Evolutionary conservation across 2,113 vertebrate genomes (phyloP).

Genomic region (Oryzias melastigma): DNA sequence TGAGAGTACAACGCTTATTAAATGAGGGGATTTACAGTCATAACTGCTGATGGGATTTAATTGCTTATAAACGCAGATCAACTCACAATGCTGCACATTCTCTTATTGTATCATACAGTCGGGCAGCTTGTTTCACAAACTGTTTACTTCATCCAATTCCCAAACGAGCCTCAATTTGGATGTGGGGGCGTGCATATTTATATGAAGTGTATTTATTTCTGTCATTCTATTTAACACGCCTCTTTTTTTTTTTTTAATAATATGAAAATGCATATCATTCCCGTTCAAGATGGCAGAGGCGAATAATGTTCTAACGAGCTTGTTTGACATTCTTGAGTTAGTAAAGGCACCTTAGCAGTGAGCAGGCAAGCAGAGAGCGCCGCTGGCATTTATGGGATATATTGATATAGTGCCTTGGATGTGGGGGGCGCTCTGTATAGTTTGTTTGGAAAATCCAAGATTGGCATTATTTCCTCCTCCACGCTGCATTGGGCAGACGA

Average conservation of each 20-base stretch:
- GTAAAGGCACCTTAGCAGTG: slow-evolving; percentile 50
- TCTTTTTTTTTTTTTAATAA: slow-evolving; percentile 49
- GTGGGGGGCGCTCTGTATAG: slow-evolving; percentile 55
- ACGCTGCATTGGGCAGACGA: slow-evolving; percentile 35
- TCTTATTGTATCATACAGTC: slow-evolving; percentile 42
- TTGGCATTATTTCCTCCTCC: slow-evolving; percentile 12
- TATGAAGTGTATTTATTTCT: slow-evolving; percentile 75
- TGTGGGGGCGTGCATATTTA: slow-evolving; percentile 69
- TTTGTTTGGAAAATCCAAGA: slow-evolving; percentile 11
- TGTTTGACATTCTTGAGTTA: slow-evolving; percentile 30
- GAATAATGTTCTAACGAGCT: slow-evolving; percentile 14
- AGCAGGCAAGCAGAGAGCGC: slow-evolving; percentile 37
- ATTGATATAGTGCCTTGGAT: slow-evolving; percentile 69
- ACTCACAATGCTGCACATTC: slow-evolving; percentile 38
- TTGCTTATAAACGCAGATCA: slow-evolving; percentile 44
- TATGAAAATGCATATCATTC: slow-evolving; percentile 49
- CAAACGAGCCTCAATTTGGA: slow-evolving; percentile 54
- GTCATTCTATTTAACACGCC: slow-evolving; percentile 65
- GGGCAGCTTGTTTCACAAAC: slow-evolving; percentile 65
- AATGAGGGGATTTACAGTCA: slow-evolving; percentile 51
- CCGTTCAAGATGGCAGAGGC: slow-evolving; percentile 52
- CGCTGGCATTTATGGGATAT: slow-evolving; percentile 47
- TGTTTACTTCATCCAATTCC: slow-evolving; percentile 51
- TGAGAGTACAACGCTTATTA: slow-evolving; percentile 52
- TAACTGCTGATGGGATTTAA: slow-evolving; percentile 49